Percentiles rank a stretch among this genome's conserved stretches.
phyloP scores from a whole-genome alignment of 2,888 invertebrate genomes.

The Cantharis rustica region DNA sequence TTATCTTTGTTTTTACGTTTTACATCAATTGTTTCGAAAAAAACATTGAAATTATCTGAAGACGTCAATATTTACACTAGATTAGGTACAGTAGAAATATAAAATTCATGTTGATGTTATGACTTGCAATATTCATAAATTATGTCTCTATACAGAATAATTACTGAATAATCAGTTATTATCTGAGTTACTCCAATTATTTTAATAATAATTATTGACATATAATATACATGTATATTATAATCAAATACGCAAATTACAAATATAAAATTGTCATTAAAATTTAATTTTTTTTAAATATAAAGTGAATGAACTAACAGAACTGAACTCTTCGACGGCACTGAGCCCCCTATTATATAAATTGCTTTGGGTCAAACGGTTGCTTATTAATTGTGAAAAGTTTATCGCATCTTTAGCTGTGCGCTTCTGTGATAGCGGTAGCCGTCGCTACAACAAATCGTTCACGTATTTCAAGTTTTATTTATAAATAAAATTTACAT shows the following conservation, averaged over 20 bases:
- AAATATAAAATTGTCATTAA: neutral
- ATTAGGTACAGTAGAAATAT: neutral
- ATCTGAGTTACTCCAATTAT: neutral
- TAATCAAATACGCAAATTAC: neutral
- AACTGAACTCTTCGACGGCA: neutral
- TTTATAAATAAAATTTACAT: neutral
- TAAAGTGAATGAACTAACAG: neutral
- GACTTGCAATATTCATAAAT: neutral
- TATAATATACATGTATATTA: neutral
- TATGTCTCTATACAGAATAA: neutral
- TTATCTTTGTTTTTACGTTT: neutral
- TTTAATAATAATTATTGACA: neutral
- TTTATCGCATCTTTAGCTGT: neutral
- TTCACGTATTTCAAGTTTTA: neutral
- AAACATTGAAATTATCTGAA: neutral
- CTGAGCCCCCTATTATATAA: neutral
- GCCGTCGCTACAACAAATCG: neutral
- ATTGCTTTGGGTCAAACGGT: neutral
- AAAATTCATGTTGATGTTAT: neutral
- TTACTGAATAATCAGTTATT: neutral
- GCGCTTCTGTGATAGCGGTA: neutral
- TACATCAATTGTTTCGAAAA: neutral
- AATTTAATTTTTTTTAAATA: neutral
- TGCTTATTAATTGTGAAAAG: neutral
- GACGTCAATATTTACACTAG: neutral